Base-by-base conservation (phyloP, 2,888 invertebrate genomes). In the Cinara cedri region DNA sequence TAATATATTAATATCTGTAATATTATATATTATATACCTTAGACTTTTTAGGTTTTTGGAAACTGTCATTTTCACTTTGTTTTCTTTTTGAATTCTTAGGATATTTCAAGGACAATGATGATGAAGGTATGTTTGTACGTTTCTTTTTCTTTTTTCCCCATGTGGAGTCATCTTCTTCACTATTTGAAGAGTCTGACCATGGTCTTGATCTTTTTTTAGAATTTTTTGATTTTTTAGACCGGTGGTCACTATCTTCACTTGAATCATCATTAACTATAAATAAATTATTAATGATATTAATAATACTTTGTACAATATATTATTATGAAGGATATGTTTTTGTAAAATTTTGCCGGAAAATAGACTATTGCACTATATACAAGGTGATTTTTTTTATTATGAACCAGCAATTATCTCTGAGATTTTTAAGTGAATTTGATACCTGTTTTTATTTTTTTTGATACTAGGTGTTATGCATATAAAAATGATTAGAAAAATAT, bases 161-260 rank as follows among this genome's bases (percentile, higher is more conserved):
- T 0, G 88, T 88, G 65, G 87, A 87, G 81, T 90, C 82, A 76
- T 82, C 82, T 51, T 82, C 82, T 76, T 82, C 91, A 62, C 90
- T 90, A 57, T 88, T 88, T 72, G 89, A 88, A 0, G 89, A 88
- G 75, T 90, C 90, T 44, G 88, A 88, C 87, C 89, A 90, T 81
- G 88, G 87, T 0, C 88, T 88, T 83, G 88, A 88, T 78, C 89
- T 89, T 82, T 90, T 90, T 83, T 88, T 34, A 4, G 34, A 34
- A 34, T 34, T 34, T 34, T 34, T 34, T 34, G 34, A 34, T 34
- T 34, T 89, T 76, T 87, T 86, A 81, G 88, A 87, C 21, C 88
- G 88, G 4, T 86, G 86, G 80, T 88, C 88, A 82, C 89, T 89
- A n/a, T 89, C 89, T 72, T 89, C 89, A 82, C 86, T 81, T 14